Conservation (phyloP, 35 echinoderm and acorn worm genomes). For the Diadema setosum region DNA sequence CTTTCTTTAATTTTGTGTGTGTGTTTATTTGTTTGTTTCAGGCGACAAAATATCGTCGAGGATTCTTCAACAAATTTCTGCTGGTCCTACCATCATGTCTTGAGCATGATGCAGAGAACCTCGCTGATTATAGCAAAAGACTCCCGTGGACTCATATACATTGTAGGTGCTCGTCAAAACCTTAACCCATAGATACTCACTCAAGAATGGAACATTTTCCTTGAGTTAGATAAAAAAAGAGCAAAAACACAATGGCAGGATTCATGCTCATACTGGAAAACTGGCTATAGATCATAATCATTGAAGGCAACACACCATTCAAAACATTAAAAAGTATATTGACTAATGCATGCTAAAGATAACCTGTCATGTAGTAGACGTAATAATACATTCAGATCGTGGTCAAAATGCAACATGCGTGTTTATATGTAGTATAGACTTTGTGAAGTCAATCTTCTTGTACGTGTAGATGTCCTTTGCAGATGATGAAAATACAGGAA, state of each 20-base stretch:
- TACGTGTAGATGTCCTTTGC: too few relatives aligned
- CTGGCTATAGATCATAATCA: too few relatives aligned
- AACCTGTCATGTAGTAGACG: too few relatives aligned
- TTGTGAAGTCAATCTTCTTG: too few relatives aligned
- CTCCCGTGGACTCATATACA: neutral
- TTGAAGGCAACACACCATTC: too few relatives aligned
- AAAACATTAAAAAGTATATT: too few relatives aligned
- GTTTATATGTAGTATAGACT: too few relatives aligned
- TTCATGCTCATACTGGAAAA: neutral
- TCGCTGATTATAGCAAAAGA: neutral
- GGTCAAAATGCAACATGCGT: too few relatives aligned
- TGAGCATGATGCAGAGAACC: neutral
- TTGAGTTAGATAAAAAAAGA: neutral
- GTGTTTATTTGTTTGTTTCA: too few relatives aligned
- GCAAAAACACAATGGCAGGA: neutral
- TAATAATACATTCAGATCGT: too few relatives aligned
- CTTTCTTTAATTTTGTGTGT: neutral
- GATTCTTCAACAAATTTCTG: neutral
- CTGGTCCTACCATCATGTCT: neutral
- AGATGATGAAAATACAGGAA: too few relatives aligned
- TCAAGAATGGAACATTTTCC: neutral
- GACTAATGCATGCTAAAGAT: too few relatives aligned
- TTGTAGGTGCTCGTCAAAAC: neutral
- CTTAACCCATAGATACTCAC: neutral
- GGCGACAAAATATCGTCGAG: neutral